These are phyloP conservation scores for Petrocephalus schoutedeni DNA, from an alignment of 2,797 vertebrate genomes.

Conservation along the genomic window DNA sequence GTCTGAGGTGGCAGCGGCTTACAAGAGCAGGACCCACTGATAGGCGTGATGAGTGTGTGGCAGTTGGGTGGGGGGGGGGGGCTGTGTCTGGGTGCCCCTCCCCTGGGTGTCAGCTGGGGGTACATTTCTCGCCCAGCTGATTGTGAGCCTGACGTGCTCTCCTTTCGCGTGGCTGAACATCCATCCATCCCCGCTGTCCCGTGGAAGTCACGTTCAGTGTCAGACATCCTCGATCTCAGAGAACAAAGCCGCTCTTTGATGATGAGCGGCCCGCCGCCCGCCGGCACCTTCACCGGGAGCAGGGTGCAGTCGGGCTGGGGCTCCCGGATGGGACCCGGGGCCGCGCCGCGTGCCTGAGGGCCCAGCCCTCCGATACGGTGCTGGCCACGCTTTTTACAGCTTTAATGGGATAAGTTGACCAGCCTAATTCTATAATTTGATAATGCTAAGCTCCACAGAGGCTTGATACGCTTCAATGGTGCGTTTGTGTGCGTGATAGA, in stretches of 20 bases:
- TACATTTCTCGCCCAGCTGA: not conserved
- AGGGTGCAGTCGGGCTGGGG: conserved; percentile 19
- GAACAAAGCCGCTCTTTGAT: not conserved
- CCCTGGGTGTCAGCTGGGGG: not conserved
- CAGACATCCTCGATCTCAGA: not conserved
- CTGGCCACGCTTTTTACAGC: conserved; percentile 49
- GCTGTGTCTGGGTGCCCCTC: not conserved
- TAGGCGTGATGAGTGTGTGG: not conserved
- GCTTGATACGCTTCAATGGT: conserved; percentile 47
- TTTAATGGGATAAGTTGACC: conserved; percentile 59
- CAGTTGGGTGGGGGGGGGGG: not conserved
- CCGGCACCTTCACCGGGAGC: not conserved
- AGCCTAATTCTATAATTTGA: conserved; percentile 58
- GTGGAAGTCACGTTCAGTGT: not conserved
- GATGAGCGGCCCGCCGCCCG: not conserved
- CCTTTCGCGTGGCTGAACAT: not conserved
- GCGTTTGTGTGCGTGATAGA: conserved; percentile 43
- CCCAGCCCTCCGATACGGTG: conserved; percentile 29
- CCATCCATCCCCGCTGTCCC: not conserved
- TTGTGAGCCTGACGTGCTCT: not conserved
- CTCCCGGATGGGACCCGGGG: conserved; percentile 30
- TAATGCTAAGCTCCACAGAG: conserved; percentile 50
- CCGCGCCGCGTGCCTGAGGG: not conserved
- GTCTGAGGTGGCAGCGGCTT: not conserved
- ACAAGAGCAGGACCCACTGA: not conserved